Evolutionary conservation across 2,888 invertebrate genomes (phyloP).

Genomic region (Sceliomorpha sp.): DNA sequence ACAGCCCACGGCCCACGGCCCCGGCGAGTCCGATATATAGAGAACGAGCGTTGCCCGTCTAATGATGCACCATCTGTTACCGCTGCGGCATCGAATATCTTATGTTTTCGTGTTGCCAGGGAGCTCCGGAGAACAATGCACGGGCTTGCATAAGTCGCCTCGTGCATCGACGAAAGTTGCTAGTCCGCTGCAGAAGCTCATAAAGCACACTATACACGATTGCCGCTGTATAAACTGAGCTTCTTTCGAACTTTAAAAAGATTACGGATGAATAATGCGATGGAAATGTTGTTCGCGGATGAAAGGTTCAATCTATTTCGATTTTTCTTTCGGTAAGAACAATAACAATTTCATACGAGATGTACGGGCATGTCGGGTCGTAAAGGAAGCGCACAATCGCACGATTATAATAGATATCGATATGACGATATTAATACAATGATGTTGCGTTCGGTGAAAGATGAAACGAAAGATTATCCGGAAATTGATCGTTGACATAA

Average conservation of each 20-base stretch:
- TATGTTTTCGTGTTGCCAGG: background rate
- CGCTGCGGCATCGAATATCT: constrained; percentile 24
- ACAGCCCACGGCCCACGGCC: constrained; percentile 1
- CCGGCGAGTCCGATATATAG: constrained; percentile 12
- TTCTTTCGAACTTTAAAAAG: constrained; percentile 23
- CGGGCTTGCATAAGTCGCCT: constrained; percentile 16
- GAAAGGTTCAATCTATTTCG: too few species aligned
- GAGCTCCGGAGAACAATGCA: constrained; percentile 10
- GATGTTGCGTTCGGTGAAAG: too few species aligned
- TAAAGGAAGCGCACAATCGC: too few species aligned
- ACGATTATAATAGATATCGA: too few species aligned
- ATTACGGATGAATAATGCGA: constrained; percentile 22
- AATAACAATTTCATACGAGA: too few species aligned
- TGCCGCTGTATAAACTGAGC: constrained; percentile 16
- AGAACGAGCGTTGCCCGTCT: constrained; percentile 3
- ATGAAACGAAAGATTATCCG: too few species aligned
- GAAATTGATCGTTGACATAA: too few species aligned
- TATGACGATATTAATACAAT: too few species aligned
- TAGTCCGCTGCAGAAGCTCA: constrained; percentile 4
- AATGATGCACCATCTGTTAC: constrained; percentile 38
- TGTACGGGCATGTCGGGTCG: too few species aligned
- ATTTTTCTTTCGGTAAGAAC: too few species aligned
- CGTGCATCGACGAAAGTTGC: constrained; percentile 14
- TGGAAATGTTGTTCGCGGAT: constrained; percentile 39
- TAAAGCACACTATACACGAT: constrained; percentile 25